Percentiles rank a stretch among this genome's conserved stretches.
phyloP scores from a whole-genome alignment of 1,140 invertebrate species.

The Oscheius sp. region DNA sequence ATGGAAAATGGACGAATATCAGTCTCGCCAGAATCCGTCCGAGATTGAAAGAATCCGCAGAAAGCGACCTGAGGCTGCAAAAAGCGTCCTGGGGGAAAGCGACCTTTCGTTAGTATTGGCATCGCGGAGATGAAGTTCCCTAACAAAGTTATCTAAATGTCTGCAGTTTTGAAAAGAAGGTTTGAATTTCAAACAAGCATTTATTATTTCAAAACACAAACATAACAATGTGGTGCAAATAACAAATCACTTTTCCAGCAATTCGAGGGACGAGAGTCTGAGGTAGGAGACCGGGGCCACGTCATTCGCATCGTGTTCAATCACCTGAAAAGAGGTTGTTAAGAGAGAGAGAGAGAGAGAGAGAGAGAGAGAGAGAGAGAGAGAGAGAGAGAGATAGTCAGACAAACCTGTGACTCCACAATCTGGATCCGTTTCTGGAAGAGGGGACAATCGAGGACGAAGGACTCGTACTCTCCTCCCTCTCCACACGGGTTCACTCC shows the following conservation, averaged over 20 bases:
- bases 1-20: no score
- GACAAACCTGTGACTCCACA: conserved; percentile 76
- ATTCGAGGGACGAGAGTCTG: conserved; percentile 76
- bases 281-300: conserved; percentile 78
- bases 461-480: conserved; percentile 97
- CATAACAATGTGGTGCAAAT: no score
- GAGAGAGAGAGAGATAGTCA: background rate
- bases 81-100: no score
- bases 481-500: conserved; percentile 96
- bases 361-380: background rate
- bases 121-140: no score
- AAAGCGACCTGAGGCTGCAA: no score
- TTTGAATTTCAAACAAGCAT: no score
- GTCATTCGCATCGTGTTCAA: conserved; percentile 2
- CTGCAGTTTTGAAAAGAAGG: no score
- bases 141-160: no score
- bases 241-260: conserved; percentile 63
- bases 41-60: no score
- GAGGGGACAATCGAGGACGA: conserved; percentile 91
- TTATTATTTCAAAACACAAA: no score
- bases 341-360: background rate
- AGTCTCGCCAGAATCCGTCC: no score
- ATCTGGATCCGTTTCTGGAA: conserved; percentile 84
- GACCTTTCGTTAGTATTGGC: no score
- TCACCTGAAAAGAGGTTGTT: background rate